A percentile compares a stretch with the other conserved stretches of the same genome.
These are phyloP conservation scores for Plumapathes pennacea DNA, from an alignment of 92 coral and sea anemone species.

Conservation along the genomic window DNA sequence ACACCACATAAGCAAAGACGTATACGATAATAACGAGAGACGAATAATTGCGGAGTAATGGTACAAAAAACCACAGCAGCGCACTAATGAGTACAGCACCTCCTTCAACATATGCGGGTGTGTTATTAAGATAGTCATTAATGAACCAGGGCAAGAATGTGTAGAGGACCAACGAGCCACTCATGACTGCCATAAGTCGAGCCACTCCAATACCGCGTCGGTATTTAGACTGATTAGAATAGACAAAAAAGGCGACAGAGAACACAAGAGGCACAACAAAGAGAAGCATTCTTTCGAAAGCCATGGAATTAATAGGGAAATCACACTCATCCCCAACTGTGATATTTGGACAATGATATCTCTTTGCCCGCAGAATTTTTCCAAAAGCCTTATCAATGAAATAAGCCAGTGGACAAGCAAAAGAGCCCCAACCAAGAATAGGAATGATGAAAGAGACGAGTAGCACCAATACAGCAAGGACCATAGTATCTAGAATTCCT, in stretches of 20 bases:
- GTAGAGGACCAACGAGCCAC: slow-evolving; percentile 15
- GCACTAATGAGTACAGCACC: slow-evolving; percentile 2
- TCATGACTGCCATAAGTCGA: not conserved
- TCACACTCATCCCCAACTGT: slow-evolving; percentile 2
- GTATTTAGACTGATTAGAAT: slow-evolving; percentile 1
- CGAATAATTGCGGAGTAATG: slow-evolving; percentile 17
- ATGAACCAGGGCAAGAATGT: slow-evolving; percentile 49
- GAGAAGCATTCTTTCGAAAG: slow-evolving; percentile 1
- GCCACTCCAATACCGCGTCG: too few relatives aligned
- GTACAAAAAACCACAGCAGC: slow-evolving; percentile 32
- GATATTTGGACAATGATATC: slow-evolving; percentile 26
- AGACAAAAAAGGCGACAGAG: slow-evolving; percentile 1
- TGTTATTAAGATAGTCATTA: slow-evolving; percentile 24
- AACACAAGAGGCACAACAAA: slow-evolving; percentile 2
- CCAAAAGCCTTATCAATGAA: slow-evolving; percentile 36
- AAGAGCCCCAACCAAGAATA: slow-evolving; percentile 10
- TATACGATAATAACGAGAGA: slow-evolving; percentile 23
- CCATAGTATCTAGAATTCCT: slow-evolving; percentile 35
- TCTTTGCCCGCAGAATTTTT: slow-evolving; percentile 25
- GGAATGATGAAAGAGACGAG: slow-evolving; percentile 34
- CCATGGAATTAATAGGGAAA: not conserved
- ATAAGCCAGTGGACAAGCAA: slow-evolving; percentile 39
- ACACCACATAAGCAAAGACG: slow-evolving; percentile 23
- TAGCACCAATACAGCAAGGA: slow-evolving; percentile 6
- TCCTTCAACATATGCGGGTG: slow-evolving; percentile 19